Evolutionary conservation across 2,888 invertebrate genomes (phyloP).

Genomic region (Lepidonotus clava): DNA sequence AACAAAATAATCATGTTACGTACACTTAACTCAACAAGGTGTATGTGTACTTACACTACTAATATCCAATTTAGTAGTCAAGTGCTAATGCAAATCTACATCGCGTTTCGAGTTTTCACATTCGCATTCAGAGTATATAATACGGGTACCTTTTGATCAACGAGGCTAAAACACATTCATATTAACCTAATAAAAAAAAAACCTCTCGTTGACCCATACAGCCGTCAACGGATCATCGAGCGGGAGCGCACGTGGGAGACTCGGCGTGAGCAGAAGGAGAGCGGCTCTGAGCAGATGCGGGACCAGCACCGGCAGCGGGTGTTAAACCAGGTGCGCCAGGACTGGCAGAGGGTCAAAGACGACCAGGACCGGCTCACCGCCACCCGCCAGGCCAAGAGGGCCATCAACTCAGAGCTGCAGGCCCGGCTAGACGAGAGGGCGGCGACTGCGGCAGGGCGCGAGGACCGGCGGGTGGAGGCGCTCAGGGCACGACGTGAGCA

Average conservation of each 20-base stretch:
- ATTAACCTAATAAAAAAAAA: too few species aligned
- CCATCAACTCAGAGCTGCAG: conserved; percentile 37
- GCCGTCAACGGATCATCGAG: conserved; percentile 51
- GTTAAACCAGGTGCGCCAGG: conserved; percentile 33
- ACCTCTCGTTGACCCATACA: conserved; percentile 1
- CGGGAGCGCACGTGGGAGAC: conserved; percentile 7
- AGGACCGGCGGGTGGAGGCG: conserved; percentile 22
- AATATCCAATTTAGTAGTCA: too few species aligned
- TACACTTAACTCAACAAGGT: too few species aligned
- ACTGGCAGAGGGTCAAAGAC: conserved; percentile 38
- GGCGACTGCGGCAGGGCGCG: not conserved
- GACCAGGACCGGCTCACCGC: conserved; percentile 17
- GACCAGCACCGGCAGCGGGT: conserved; percentile 55
- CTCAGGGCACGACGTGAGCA: not conserved
- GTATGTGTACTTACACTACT: too few species aligned
- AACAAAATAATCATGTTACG: too few species aligned
- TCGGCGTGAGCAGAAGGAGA: conserved; percentile 22
- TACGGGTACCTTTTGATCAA: too few species aligned
- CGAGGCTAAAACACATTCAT: too few species aligned
- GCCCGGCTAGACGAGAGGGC: not conserved
- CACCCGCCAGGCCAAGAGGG: conserved; percentile 22
- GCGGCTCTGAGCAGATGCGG: conserved; percentile 35
- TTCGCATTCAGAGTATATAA: too few species aligned
- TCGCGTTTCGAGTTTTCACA: too few species aligned
- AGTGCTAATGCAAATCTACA: too few species aligned